phyloP scores from a whole-genome alignment of 1,140 invertebrate genomes.

The Choristoneura fumiferana region DNA sequence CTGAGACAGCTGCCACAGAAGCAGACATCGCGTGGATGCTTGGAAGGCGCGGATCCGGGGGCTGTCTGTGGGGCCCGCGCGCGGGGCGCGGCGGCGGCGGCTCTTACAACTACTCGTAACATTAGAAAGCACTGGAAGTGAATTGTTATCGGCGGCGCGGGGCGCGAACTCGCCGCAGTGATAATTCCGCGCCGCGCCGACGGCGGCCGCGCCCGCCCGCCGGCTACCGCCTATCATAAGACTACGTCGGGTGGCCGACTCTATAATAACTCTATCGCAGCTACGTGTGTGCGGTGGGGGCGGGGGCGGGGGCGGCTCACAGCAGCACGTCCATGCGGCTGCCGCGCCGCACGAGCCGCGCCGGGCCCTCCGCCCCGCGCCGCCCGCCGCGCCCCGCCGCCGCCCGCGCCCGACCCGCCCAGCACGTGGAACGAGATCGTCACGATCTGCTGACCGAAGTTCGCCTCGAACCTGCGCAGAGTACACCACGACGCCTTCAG shows the following conservation, averaged over 20 bases:
- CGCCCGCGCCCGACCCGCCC: conserved; percentile 84
- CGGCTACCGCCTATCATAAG: neutral
- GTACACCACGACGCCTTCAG: too few species aligned
- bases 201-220: neutral
- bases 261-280: too few species aligned
- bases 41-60: too few species aligned
- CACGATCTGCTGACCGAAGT: conserved; percentile 89
- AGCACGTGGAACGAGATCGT: conserved; percentile 88
- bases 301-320: conserved; percentile 65
- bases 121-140: neutral
- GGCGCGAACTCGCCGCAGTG: too few species aligned
- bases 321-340: conserved; percentile 90
- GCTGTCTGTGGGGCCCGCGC: too few species aligned
- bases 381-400: conserved; percentile 82
- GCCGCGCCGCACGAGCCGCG: conserved; percentile 84
- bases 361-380: conserved; percentile 85
- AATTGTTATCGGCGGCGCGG: neutral
- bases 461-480: conserved; percentile 87
- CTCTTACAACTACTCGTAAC: neutral
- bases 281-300: too few species aligned
- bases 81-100: neutral
- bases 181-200: too few species aligned
- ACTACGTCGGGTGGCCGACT: too few species aligned
- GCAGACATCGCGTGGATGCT: too few species aligned
- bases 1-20: too few species aligned